Evolutionary conservation across 2,888 invertebrate genomes (phyloP).

Genomic region (Temnothorax rugatulus): DNA sequence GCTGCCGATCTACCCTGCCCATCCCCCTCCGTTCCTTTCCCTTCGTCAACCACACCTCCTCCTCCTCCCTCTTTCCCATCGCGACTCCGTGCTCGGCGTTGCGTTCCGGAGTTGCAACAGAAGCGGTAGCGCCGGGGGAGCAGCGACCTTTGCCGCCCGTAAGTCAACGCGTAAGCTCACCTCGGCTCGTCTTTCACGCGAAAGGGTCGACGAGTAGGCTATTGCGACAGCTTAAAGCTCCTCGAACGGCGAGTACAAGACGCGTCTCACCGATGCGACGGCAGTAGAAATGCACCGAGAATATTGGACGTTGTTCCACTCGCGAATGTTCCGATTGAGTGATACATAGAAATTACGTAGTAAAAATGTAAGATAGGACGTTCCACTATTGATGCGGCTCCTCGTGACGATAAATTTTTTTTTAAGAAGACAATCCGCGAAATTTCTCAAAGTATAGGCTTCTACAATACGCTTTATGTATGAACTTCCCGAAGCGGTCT

Average conservation of each 20-base stretch:
- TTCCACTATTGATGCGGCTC: neutral
- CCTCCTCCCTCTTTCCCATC: constrained; percentile 18
- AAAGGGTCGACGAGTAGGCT: constrained; percentile 45
- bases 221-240: constrained; percentile 47
- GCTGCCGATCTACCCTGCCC: constrained; percentile 35
- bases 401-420: neutral
- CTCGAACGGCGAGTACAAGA: neutral
- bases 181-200: constrained; percentile 58
- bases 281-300: neutral
- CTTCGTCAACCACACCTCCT: constrained; percentile 17
- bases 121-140: constrained; percentile 57
- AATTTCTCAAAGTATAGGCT: constrained; percentile 3
- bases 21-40: neutral
- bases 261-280: neutral
- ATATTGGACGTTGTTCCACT: neutral
- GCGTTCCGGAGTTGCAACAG: constrained; percentile 22
- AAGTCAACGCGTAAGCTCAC: constrained; percentile 60
- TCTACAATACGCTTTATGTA: neutral
- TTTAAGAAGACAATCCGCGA: neutral
- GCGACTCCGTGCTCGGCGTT: constrained; percentile 9
- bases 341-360: neutral
- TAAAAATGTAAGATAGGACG: neutral
- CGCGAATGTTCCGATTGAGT: neutral
- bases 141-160: constrained; percentile 68
- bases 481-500: neutral